phyloP scores from a whole-genome alignment of 2,888 invertebrate species.

The Merodon equestris region DNA sequence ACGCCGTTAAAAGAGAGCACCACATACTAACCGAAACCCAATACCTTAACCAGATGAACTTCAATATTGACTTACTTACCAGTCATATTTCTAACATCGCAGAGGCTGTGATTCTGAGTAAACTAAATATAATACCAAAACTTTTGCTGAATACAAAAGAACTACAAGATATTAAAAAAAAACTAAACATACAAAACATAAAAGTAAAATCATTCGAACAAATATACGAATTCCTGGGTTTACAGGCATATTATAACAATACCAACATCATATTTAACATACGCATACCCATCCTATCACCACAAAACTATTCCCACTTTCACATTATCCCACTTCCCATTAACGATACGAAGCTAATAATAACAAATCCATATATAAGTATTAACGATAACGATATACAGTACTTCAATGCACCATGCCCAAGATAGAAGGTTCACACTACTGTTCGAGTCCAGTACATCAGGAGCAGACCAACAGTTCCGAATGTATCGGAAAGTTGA shows the following conservation, averaged over 20 bases:
- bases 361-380: constrained; percentile 20
- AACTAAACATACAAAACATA: constrained; percentile 38
- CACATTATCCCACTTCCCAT: constrained; percentile 37
- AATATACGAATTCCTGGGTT: constrained; percentile 48
- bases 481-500: constrained; percentile 22
- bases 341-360: constrained; percentile 32
- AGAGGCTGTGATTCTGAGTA: constrained; percentile 39
- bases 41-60: constrained; percentile 47
- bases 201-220: constrained; percentile 43
- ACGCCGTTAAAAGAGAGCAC: constrained; percentile 35
- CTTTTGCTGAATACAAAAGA: constrained; percentile 41
- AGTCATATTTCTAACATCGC: constrained; percentile 35
- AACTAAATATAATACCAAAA: constrained; percentile 51
- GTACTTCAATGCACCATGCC: constrained; percentile 27
- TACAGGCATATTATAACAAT: constrained; percentile 58
- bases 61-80: constrained; percentile 47
- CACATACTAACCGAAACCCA: constrained; percentile 24
- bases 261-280: constrained; percentile 55
- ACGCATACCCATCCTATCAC: constrained; percentile 22
- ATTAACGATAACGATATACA: constrained; percentile 29
- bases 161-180: constrained; percentile 32
- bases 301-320: constrained; percentile 19
- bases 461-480: constrained; percentile 21
- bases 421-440: constrained; percentile 35
- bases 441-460: constrained; percentile 6